phyloP scores from a whole-genome alignment of 1,140 invertebrate species.

The Brevipalpus yothersi region DNA sequence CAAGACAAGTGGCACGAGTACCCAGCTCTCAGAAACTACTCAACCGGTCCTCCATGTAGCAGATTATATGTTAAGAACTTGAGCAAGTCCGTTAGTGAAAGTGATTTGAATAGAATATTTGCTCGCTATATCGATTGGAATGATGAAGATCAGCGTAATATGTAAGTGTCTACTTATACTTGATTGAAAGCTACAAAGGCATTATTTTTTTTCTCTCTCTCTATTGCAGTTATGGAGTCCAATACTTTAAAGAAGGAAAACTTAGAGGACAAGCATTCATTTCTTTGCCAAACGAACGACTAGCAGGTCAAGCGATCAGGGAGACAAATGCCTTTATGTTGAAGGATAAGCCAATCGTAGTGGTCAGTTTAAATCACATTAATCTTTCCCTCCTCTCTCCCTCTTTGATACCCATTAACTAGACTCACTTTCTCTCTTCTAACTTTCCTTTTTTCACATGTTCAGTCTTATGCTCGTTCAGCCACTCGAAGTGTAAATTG shows the following conservation, averaged over 20 bases:
- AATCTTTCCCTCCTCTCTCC: neutral
- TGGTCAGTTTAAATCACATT: conserved; percentile 19
- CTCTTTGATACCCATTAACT: no score
- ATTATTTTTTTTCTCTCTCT: neutral
- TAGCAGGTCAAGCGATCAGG: conserved; percentile 43
- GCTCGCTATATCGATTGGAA: conserved; percentile 28
- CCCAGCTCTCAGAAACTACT: conserved; percentile 65
- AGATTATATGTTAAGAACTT: conserved; percentile 82
- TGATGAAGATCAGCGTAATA: conserved; percentile 21
- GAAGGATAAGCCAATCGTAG: conserved; percentile 66
- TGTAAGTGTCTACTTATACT: conserved; percentile 16
- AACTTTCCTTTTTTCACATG: no score
- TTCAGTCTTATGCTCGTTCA: no score
- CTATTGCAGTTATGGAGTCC: conserved; percentile 41
- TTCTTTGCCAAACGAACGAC: conserved; percentile 40
- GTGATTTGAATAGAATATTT: conserved; percentile 55
- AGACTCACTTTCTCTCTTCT: no score
- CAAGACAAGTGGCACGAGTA: neutral
- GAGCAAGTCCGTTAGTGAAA: conserved; percentile 42
- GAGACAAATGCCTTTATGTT: conserved; percentile 73
- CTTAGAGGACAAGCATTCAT: conserved; percentile 93
- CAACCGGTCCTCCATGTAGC: conserved; percentile 46
- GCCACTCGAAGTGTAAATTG: no score
- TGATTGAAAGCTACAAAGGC: neutral
- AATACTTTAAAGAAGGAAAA: conserved; percentile 72